A percentile compares a stretch with the other conserved stretches of the same genome.
Evolutionary conservation across 1,140 invertebrate species (phyloP).

Genomic region (Wasmannia auropunctata): DNA sequence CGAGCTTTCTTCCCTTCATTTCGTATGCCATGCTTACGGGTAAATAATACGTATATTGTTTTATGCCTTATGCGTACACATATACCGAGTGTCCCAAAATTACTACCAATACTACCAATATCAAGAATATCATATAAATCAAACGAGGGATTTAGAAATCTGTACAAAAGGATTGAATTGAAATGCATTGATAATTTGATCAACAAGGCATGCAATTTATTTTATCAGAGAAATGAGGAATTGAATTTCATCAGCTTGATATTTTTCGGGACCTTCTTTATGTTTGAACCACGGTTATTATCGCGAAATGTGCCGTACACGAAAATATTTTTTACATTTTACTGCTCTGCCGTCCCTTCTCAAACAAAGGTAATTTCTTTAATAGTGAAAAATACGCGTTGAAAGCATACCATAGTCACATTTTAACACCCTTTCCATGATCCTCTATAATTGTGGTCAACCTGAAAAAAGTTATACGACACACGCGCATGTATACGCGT

Average conservation of each 20-base stretch:
- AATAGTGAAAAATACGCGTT: conserved; percentile 30
- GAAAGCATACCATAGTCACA: neutral
- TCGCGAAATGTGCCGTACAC: neutral
- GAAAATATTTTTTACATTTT: conserved; percentile 53
- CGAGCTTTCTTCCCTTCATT: conserved; percentile 42
- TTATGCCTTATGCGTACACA: conserved; percentile 1
- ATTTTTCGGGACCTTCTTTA: conserved; percentile 1
- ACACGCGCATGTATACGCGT: too few relatives aligned
- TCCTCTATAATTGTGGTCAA: conserved; percentile 15
- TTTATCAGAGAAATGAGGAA: neutral
- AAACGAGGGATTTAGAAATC: neutral
- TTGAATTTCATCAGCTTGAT: neutral
- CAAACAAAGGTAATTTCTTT: conserved; percentile 50
- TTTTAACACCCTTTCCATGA: conserved; percentile 41
- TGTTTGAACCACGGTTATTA: neutral
- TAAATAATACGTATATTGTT: conserved; percentile 31
- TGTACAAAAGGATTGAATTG: neutral
- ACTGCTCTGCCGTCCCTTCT: neutral
- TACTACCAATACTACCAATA: neutral
- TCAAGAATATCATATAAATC: neutral
- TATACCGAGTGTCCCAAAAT: neutral
- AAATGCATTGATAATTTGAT: neutral
- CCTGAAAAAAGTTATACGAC: neutral
- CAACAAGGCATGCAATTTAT: neutral
- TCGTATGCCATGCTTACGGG: neutral